A percentile compares a stretch with the other conserved stretches of the same genome.
Conservation (phyloP, 2,113 vertebrate species). For the Ochotona curzoniae region DNA sequence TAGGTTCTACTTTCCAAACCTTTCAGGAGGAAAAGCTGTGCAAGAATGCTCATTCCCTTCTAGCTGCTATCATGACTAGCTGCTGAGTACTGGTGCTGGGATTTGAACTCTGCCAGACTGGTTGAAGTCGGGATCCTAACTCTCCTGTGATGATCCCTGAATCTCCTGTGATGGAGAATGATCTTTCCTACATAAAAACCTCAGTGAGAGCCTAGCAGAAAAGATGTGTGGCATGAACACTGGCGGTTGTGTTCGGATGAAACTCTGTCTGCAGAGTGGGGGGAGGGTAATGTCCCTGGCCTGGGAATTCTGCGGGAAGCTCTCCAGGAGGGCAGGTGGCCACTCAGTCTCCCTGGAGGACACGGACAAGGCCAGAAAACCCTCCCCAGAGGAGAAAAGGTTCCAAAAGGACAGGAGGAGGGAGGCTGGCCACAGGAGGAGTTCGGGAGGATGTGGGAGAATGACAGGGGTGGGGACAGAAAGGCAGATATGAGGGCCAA, state of each 20-base stretch:
- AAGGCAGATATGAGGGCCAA: not conserved
- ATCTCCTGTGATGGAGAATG: not conserved
- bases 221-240: not conserved
- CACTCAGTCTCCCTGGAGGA: not conserved
- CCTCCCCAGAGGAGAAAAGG: not conserved
- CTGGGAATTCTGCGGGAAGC: not conserved
- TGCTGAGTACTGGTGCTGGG: not conserved
- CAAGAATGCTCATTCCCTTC: not conserved
- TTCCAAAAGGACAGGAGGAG: not conserved
- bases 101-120: not conserved
- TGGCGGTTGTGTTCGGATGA: not conserved
- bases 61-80: too few species aligned
- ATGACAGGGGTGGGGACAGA: not conserved
- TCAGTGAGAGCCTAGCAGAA: not conserved
- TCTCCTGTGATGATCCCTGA: not conserved
- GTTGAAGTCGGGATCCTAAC: not conserved
- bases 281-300: not conserved
- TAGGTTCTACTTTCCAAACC: not conserved
- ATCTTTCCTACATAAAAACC: not conserved
- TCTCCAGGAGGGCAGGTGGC: not conserved
- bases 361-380: too few species aligned
- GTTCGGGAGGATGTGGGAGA: too few species aligned
- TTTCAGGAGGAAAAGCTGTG: not conserved
- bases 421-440: not conserved
- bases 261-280: not conserved